Conservation (phyloP, 2,113 vertebrate genomes). For the Ictalurus punctatus region DNA sequence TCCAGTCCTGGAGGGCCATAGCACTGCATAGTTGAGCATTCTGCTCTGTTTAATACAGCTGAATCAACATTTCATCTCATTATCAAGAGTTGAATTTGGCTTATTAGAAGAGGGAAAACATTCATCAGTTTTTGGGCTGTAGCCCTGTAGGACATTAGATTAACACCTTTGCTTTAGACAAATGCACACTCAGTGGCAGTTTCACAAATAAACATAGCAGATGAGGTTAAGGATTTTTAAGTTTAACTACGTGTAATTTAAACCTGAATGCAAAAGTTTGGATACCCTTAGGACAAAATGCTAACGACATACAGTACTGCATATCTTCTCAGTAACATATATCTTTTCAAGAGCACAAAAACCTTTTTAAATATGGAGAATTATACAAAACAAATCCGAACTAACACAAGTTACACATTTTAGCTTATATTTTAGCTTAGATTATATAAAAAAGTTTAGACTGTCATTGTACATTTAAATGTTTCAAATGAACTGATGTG, state of each 20-base stretch:
- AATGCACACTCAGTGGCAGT: neutral
- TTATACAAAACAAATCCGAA: neutral
- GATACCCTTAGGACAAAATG: neutral
- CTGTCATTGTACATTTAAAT: neutral
- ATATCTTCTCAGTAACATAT: neutral
- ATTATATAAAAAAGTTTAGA: neutral
- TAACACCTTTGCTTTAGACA: neutral
- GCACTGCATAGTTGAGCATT: neutral
- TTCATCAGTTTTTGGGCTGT: neutral
- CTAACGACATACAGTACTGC: neutral
- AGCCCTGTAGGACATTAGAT: neutral
- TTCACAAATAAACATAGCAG: neutral
- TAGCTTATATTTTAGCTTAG: no score
- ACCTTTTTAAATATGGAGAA: neutral
- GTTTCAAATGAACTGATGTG: neutral
- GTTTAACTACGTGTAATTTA: neutral
- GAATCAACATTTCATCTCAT: conserved; percentile 3
- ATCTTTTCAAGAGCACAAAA: neutral
- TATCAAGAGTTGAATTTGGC: neutral
- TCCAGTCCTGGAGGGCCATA: neutral
- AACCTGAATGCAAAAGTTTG: neutral
- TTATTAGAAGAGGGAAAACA: neutral
- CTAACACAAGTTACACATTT: no score
- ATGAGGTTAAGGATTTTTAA: neutral
- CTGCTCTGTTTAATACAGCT: neutral